A percentile compares a stretch with the other conserved stretches of the same genome.
Conservation (phyloP, 2,113 vertebrate genomes). For the Grantiella picta region DNA sequence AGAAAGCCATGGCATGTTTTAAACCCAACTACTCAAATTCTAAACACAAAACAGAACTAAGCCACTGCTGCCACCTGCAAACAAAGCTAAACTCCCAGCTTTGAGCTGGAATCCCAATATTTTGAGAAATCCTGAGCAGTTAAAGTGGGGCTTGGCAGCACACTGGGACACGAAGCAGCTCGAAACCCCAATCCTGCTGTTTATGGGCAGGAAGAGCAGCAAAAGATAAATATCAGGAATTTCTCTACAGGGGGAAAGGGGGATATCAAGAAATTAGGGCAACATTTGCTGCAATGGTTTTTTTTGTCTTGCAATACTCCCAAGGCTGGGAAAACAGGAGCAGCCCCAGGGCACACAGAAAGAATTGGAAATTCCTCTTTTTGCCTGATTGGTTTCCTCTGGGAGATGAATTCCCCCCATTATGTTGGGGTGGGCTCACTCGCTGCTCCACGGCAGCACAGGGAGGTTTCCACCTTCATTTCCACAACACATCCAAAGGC, state of each 20-base stretch:
- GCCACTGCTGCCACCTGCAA: no score
- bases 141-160: no score
- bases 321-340: neutral
- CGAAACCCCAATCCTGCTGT: neutral
- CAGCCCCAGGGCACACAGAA: no score
- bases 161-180: no score
- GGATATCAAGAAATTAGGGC: neutral
- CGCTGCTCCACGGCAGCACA: neutral
- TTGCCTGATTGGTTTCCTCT: neutral
- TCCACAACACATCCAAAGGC: no score
- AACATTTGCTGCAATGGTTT: no score
- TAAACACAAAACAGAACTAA: neutral
- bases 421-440: rapidly evolving
- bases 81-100: no score
- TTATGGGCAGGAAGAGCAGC: neutral
- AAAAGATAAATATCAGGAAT: neutral
- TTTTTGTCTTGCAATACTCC: neutral
- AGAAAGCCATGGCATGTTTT: neutral
- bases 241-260: neutral
- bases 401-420: neutral
- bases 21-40: neutral
- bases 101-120: no score
- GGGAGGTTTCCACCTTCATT: neutral
- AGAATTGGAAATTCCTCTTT: neutral
- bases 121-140: no score